A percentile compares a stretch with the other conserved stretches of the same genome.
phyloP scores from a whole-genome alignment of 2,113 vertebrate genomes.

The Clarias batrachus region DNA sequence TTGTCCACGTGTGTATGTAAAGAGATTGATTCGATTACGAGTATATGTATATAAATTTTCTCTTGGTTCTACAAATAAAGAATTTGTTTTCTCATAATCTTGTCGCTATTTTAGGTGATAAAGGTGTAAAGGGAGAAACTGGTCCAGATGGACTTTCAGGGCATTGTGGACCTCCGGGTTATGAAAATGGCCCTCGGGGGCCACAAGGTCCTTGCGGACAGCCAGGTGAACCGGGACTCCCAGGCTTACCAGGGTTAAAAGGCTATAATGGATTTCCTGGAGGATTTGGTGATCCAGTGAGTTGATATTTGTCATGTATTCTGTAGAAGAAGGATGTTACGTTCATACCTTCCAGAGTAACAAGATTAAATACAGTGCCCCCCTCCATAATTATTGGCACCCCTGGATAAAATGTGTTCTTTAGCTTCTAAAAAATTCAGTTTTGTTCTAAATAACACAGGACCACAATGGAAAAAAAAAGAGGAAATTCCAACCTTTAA shows the following conservation, averaged over 20 bases:
- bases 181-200: conserved; percentile 53
- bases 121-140: conserved; percentile 54
- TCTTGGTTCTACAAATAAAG: not conserved
- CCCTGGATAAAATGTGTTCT: no score
- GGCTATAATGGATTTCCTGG: conserved; percentile 75
- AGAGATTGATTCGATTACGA: not conserved
- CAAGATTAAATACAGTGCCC: not conserved
- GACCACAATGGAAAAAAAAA: no score
- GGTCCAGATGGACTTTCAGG: conserved; percentile 62
- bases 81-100: not conserved
- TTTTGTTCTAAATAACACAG: no score
- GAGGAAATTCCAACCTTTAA: no score
- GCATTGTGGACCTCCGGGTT: conserved; percentile 54
- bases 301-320: not conserved
- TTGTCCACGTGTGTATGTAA: no score
- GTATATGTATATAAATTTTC: no score
- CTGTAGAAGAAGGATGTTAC: not conserved
- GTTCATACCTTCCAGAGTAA: not conserved
- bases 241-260: conserved; percentile 62
- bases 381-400: no score
- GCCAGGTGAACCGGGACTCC: conserved; percentile 61
- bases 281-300: conserved; percentile 72
- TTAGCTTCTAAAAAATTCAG: no score
- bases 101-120: conserved; percentile 58
- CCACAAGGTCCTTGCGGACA: conserved; percentile 53